Conservation (phyloP, 2,888 invertebrate species). For the Leucoptera coffeella region DNA sequence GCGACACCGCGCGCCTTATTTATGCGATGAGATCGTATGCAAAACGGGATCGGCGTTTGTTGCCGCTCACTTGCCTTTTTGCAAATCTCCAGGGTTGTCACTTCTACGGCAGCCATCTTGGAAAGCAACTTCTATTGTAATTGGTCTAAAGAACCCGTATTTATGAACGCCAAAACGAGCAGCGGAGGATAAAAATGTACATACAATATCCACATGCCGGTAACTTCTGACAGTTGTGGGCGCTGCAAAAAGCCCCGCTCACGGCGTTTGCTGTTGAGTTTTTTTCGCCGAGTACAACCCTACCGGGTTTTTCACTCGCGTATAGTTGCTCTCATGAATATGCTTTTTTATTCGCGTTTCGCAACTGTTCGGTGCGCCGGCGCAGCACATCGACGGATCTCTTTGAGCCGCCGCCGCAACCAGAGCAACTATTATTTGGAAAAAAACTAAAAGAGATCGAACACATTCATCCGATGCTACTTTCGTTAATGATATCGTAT, state of each 20-base stretch:
- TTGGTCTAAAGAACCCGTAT: no score
- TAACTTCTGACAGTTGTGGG: no score
- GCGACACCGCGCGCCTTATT: conserved; percentile 21
- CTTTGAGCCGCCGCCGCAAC: conserved; percentile 3
- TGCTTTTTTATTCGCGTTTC: conserved; percentile 27
- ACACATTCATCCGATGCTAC: no score
- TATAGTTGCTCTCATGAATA: conserved; percentile 24
- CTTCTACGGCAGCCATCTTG: not conserved
- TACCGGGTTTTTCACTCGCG: no score
- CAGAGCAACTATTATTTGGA: conserved; percentile 3
- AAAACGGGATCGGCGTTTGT: conserved; percentile 24
- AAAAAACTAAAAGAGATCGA: no score
- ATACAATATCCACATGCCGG: no score
- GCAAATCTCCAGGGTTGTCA: conserved; percentile 14
- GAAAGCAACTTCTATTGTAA: no score
- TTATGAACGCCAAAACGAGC: no score
- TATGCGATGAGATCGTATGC: conserved; percentile 26
- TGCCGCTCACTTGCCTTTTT: conserved; percentile 5
- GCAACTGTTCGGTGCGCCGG: conserved; percentile 28
- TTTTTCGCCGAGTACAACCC: no score
- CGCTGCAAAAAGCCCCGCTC: no score
- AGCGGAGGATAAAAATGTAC: no score
- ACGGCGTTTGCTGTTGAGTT: no score
- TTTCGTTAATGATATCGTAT: conserved; percentile 6
- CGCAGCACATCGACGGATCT: conserved; percentile 9